phyloP scores from a whole-genome alignment of 2,113 vertebrate species.

The Scytalopus superciliaris region DNA sequence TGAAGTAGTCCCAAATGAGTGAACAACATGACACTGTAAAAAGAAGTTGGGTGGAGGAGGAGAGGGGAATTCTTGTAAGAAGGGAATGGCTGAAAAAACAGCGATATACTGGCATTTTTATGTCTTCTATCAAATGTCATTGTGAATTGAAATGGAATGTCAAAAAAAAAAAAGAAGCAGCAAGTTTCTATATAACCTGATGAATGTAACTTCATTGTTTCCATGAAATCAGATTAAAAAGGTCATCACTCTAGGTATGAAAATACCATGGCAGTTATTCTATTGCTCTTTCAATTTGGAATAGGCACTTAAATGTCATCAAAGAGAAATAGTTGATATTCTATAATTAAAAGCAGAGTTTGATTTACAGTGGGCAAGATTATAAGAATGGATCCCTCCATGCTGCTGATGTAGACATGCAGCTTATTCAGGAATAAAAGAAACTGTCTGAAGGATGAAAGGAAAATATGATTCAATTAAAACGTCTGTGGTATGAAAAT shows the following conservation, averaged over 20 bases:
- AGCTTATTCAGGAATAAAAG: conserved; percentile 17
- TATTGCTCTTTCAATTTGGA: conserved; percentile 54
- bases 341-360: conserved; percentile 59
- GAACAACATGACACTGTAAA: conserved; percentile 35
- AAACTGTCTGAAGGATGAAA: conserved; percentile 23
- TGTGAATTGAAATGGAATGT: conserved; percentile 33
- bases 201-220: conserved; percentile 56
- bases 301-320: conserved; percentile 41
- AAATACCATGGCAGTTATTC: conserved; percentile 54
- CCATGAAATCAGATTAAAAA: conserved; percentile 61
- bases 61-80: not conserved
- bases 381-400: not conserved
- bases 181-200: conserved; percentile 27
- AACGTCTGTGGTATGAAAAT: conserved; percentile 29
- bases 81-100: not conserved
- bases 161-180: not conserved
- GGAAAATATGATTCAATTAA: conserved; percentile 25
- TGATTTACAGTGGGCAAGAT: not conserved
- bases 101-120: conserved; percentile 51
- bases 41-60: not conserved
- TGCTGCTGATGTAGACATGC: not conserved
- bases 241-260: conserved; percentile 21
- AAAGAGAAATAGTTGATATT: conserved; percentile 12
- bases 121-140: conserved; percentile 67
- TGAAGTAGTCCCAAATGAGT: conserved; percentile 60